Conservation (phyloP, 2,113 vertebrate species). For the Tupaia tana region DNA sequence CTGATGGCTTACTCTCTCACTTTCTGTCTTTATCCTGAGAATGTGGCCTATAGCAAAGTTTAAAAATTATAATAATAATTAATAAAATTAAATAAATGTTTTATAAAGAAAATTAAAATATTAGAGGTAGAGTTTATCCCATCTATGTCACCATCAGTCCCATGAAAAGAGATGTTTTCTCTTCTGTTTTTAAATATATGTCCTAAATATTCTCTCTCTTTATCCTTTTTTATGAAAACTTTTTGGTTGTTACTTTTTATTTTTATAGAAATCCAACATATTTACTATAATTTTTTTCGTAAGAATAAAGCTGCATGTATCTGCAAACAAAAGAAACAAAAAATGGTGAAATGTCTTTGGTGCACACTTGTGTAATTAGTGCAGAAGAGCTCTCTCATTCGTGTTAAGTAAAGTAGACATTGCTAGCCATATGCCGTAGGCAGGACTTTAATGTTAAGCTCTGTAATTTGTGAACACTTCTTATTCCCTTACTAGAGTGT, state of each 20-base stretch:
- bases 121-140: neutral
- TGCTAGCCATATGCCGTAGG: neutral
- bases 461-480: neutral
- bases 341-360: neutral
- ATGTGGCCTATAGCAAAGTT: too few relatives aligned
- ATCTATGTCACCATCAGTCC: neutral
- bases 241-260: neutral
- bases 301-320: neutral
- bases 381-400: neutral
- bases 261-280: neutral
- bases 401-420: slow-evolving; percentile 7
- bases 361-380: neutral
- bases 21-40: too few relatives aligned
- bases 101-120: neutral
- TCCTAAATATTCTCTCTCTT: neutral
- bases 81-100: too few relatives aligned
- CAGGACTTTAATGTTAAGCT: neutral
- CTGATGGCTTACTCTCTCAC: too few relatives aligned
- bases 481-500: neutral
- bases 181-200: neutral
- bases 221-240: neutral
- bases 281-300: neutral
- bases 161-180: neutral
- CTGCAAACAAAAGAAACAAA: neutral
- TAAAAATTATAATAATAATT: too few relatives aligned